These are phyloP conservation scores for Tenebrosternarchus preto DNA, from an alignment of 2,113 vertebrate species.

Conservation along the genomic window DNA sequence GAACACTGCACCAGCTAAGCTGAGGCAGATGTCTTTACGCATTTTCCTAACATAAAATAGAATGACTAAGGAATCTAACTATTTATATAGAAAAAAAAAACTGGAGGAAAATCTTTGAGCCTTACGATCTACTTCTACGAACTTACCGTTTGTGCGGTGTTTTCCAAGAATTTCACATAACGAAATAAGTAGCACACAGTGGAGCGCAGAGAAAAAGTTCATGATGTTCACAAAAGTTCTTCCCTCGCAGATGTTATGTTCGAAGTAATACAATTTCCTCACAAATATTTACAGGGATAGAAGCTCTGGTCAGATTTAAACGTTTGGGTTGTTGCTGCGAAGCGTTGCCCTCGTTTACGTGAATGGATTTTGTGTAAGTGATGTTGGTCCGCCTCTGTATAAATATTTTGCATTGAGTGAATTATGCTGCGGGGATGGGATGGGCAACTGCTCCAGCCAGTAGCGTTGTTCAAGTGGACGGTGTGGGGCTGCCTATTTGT, in stretches of 20 bases:
- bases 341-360: slow-evolving; percentile 66
- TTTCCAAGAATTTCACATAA: slow-evolving; percentile 65
- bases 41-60: too few species aligned
- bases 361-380: slow-evolving; percentile 78
- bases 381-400: slow-evolving; percentile 77
- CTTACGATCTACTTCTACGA: neutral
- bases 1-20: too few species aligned
- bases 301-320: slow-evolving; percentile 24
- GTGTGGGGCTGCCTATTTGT: slow-evolving; percentile 63
- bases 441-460: slow-evolving; percentile 79
- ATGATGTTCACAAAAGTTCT: slow-evolving; percentile 57
- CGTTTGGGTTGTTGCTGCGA: slow-evolving; percentile 37
- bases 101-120: neutral
- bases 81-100: too few species aligned
- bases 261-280: slow-evolving; percentile 40
- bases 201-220: slow-evolving; percentile 59
- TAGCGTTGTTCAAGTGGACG: slow-evolving; percentile 72
- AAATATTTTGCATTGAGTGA: slow-evolving; percentile 79
- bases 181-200: slow-evolving; percentile 61
- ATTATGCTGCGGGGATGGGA: slow-evolving; percentile 74
- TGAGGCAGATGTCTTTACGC: neutral
- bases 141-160: slow-evolving; percentile 72
- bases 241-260: slow-evolving; percentile 37
- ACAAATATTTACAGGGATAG: slow-evolving; percentile 52
- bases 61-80: too few species aligned